Evolutionary conservation across 1,140 invertebrate genomes (phyloP), one percentile per base, ranked within the genome.

Genomic region (Sinonovacula constricta): DNA sequence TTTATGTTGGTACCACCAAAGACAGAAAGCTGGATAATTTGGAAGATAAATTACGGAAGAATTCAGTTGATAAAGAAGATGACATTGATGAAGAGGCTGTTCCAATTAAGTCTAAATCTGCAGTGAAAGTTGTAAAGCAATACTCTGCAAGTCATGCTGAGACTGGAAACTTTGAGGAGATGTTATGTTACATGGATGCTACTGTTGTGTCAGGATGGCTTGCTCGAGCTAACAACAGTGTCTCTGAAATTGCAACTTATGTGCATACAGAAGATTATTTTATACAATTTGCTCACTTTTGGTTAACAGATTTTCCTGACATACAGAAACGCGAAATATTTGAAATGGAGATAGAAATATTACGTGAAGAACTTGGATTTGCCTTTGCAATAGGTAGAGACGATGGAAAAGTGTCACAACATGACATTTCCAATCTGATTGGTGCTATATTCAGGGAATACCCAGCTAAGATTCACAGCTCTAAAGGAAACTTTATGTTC

Each of bases 231-330:
- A 91, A 91, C 81, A 79, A 76, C 15, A 77, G 75, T 68, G 81
- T 91, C 5, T 68, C 65, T 24, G 84, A 90, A 53, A 70, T 90
- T 28, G 65, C 86, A 22, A 63, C 78, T 1, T 76, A 74, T 7
- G 91, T 85, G 78, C 85, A 83, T 80, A 74, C 70, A 60, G 83
- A 81, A 18, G 87, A 88, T 15, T 88, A 87, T 66, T 91, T 89
- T 88, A 86, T 91, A 36, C 80, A 87, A 34, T 91, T 91, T 86
- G 86, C 88, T 76, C 90, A 91, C 79, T 91, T 91, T 77, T 91
- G 89, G 89, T 77, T 91, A 3, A 83, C 84, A 22, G 85, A 88
- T 28, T 90, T 91, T 69, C 81, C 83, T 56, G 88, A 87, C 82
- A 59, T 79, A 56, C 85, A 90, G 53, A 87, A 88, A 57, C 82